Base-by-base conservation (phyloP, 1,140 invertebrate species). In the Brachionus rubens region DNA sequence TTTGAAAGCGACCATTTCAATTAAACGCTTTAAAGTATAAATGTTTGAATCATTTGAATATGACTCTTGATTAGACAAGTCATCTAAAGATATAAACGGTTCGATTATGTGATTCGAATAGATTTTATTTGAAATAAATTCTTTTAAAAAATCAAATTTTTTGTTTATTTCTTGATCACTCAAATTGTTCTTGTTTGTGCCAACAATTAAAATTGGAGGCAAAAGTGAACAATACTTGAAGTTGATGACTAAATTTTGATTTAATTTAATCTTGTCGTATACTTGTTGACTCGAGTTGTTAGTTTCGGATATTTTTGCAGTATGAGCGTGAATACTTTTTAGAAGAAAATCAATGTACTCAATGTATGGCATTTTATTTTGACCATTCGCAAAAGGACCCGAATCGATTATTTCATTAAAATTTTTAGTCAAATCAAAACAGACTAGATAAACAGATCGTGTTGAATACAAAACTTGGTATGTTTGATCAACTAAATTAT, bases 381-480 rank as follows among this genome's bases (percentile, higher is more conserved):
- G 21, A 19, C 10, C 21, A 78, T 77, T 30, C 75, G 47, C 19
- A 50, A 43, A 75, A 10, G 26, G 7, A 76, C 76, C 56, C 50
- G 76, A 78, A 79, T 68, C 41, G 36, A 46, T 21, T 30, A 41
- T 7, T 16, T 68, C 62, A 48, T 80, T 76, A 43, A 86, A 77
- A 72, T 85, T 81, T 78, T 83, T 77, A 77, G 80, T 80, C 48
- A 86, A 77, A 77, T 86, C 84, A 79, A 86, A 84, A 19, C 85
- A 84, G 77, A 85, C 81, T 14, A 85, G 75, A 70, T 86, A 86
- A 40, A 86, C 80, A 76, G 83, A 83, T 79, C 84, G 77, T n/a
- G 80, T 79, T 12, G 84, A 81, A 10, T 85, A 78, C 76, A 86
- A 84, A 10, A 86, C 79, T 83, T 85, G 79, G 16, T 72, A 65